phyloP scores from a whole-genome alignment of 2,113 vertebrate species.

The Anas platyrhynchos region DNA sequence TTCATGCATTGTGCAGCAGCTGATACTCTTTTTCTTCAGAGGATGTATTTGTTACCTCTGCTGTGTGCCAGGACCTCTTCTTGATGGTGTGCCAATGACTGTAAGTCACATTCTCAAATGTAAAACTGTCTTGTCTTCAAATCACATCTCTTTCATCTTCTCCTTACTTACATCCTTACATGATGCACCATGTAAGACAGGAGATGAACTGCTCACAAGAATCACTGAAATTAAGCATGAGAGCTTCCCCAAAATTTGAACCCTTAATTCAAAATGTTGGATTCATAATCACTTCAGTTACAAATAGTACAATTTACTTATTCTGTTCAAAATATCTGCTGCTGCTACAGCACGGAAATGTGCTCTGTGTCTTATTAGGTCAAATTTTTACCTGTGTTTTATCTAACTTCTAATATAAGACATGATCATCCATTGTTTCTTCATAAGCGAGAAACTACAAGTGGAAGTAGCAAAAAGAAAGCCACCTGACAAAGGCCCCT shows the following conservation, averaged over 20 bases:
- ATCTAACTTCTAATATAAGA: not conserved
- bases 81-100: constrained; percentile 37
- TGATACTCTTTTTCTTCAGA: constrained; percentile 28
- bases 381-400: not conserved
- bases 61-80: constrained; percentile 43
- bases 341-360: not conserved
- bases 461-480: not conserved
- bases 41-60: constrained; percentile 43
- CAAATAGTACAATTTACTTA: not conserved
- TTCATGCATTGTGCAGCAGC: constrained; percentile 21
- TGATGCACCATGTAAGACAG: not conserved
- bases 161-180: not conserved
- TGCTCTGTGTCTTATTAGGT: not conserved
- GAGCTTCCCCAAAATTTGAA: not conserved
- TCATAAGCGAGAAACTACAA: not conserved
- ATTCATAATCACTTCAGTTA: not conserved
- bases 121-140: constrained; percentile 27
- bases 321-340: constrained; percentile 6
- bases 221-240: not conserved
- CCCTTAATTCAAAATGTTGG: not conserved
- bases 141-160: constrained; percentile 14
- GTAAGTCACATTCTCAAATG: constrained; percentile 47
- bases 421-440: not conserved
- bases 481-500: not conserved
- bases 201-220: constrained; percentile 6